Evolutionary conservation across 2,888 invertebrate genomes (phyloP), one percentile per base, ranked within the genome.

Genomic region (Drosophila hamatofila): DNA sequence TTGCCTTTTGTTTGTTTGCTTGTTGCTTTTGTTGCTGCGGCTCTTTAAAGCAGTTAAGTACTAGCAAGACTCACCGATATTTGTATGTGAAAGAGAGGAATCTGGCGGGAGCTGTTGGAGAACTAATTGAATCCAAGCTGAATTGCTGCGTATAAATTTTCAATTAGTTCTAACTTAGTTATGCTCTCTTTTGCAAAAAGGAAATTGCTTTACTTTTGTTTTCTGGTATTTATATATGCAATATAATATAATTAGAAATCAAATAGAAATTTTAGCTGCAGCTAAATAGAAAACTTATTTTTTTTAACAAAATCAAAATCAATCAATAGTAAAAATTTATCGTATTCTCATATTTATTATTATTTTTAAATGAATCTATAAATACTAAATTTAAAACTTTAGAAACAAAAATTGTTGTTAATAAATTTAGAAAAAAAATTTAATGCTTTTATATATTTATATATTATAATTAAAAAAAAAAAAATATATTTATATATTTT

Each of bases 41-140:
- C 48, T 55, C 49, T 52, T 71, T 59, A 52, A 63, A 44, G 33
- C 57, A 37, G 77, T 42, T 35, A 77, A 48, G 59, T 52, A 55
- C 49, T 48, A 35, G 60, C 51, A 42, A 35, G 2, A 18, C 2
- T 12, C 33, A 21, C n/a, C 7, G 3, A 18, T 11, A 69, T 42
- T 54, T 44, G 14, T 25, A 25, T 39, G 25, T 11, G 14, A 35
- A 35, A 3, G 21, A 21, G 14, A 30, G 25, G 35, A 25, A 23
- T n/a, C 8, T 16, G 23, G 9, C 4, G 4, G 9, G 2, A 0
- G 49, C 21, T 14, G 2, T 3, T 14, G n/a, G 49, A 33, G 41
- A 18, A 21, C 49, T 44, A 39, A 54, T 66, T 46, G 44, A 46
- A 67, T 46, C 67, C 42, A 33, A 52, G 18, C 52, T 23, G 44